Conservation (phyloP, 2,797 vertebrate genomes). For the Oreortyx pictus region DNA sequence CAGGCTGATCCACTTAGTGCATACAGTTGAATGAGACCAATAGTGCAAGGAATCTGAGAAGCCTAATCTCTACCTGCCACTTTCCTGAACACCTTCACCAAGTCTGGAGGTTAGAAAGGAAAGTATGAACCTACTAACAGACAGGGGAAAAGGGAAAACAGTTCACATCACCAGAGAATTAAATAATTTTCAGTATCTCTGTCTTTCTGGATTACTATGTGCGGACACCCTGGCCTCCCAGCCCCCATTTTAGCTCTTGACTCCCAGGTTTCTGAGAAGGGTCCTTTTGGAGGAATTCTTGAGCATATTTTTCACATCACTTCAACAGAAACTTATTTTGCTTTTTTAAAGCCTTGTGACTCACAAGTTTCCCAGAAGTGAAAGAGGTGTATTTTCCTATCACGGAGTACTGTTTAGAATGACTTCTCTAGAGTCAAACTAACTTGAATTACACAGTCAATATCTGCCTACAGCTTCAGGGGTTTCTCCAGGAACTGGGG, state of each 20-base stretch:
- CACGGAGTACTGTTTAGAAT: constrained; percentile 31
- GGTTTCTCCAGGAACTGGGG: neutral
- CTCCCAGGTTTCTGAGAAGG: neutral
- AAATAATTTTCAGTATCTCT: neutral
- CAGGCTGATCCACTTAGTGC: neutral
- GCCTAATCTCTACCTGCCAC: neutral
- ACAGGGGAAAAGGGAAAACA: neutral
- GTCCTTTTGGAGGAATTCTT: constrained; percentile 20
- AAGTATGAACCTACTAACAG: neutral
- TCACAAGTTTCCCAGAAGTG: constrained; percentile 45
- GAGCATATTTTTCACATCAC: neutral
- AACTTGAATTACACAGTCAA: constrained; percentile 65
- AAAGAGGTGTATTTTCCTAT: constrained; percentile 58
- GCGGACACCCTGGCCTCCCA: neutral
- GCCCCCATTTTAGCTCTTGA: neutral
- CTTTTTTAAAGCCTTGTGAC: constrained; percentile 37
- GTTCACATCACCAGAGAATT: neutral
- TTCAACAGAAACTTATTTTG: constrained; percentile 11
- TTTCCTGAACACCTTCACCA: neutral
- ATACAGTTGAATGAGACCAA: neutral
- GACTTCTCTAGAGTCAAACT: constrained; percentile 60
- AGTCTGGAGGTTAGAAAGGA: neutral
- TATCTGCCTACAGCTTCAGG: constrained; percentile 29
- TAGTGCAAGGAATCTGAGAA: neutral
- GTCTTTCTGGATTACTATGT: neutral